Base-by-base conservation (phyloP, 1,140 invertebrate species). In the Drosophila obscura region DNA sequence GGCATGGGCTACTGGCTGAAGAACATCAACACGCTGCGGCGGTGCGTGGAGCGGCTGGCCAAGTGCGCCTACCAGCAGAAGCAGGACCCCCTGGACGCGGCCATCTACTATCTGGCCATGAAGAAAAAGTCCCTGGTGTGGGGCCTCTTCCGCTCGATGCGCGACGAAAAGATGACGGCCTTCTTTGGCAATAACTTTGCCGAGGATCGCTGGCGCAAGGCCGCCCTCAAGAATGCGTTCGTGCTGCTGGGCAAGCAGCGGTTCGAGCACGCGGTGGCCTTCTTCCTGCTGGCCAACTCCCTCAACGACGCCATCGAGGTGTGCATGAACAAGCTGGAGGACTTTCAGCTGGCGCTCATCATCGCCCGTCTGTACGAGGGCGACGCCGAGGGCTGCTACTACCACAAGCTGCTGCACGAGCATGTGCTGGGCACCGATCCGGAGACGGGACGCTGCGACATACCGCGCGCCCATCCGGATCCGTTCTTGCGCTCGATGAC, bases 401-500 rank as follows among this genome's bases (percentile, higher is more conserved):
- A 98, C 56, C 95, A 95, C 77, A 94, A 95, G 64, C 92, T 98
- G 56, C 91, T 98, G 0, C 95, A 95, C 90, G 95, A 96, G 90
- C 96, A 97, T 92, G 94, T 96, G 77, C 91, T 96, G 50, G 96
- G 96, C 2, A 96, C 94, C 73, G 95, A 96, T 74, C 92, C 94
- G 71, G 94, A 96, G 77, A 95, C 79, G 92, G 94, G 63, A 9
- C 95, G 96, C 80, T 94, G 96, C 66, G 95, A 97, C 76, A 85
- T 95, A 22, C 94, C 94, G 13, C 94, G 93, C 62, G 95, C 95
- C 0, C 96, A 98, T 92, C 97, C 97, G 0, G 98, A 99, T 94
- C 98, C 99, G 3, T 99, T 99, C 92, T 93, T 99, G 5, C 94
- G 99, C 3, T 99, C 98, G 15, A 99, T 99, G 97, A 97, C 98